A percentile compares a stretch with the other conserved stretches of the same genome.
These are phyloP conservation scores for Exephanes ischioxanthus DNA, from an alignment of 2,888 invertebrate genomes.

Conservation along the genomic window DNA sequence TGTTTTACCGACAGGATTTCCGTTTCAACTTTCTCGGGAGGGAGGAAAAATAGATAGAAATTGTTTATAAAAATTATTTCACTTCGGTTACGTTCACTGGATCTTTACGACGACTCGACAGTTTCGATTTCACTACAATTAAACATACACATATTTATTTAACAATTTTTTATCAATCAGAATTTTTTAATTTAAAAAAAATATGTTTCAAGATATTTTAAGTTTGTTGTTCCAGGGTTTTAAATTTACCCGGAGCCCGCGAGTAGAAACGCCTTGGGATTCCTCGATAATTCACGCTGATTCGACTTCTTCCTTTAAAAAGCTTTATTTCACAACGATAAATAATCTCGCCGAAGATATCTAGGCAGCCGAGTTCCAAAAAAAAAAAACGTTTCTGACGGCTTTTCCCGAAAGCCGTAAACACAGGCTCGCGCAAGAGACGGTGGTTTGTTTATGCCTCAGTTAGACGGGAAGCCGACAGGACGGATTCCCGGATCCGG, in stretches of 20 bases:
- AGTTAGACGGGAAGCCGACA: conserved; percentile 20
- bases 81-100: no score
- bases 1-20: background rate
- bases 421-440: background rate
- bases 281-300: background rate
- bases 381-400: background rate
- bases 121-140: no score
- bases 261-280: background rate
- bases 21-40: background rate
- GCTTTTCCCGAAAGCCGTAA: conserved; percentile 15
- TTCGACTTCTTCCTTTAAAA: background rate
- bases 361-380: background rate
- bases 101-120: no score
- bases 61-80: background rate
- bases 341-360: background rate
- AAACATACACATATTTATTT: no score
- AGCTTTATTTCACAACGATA: background rate
- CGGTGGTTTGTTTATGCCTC: conserved; percentile 19
- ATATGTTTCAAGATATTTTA: no score
- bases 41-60: background rate
- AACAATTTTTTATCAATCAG: no score
- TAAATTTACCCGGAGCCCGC: background rate
- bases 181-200: no score
- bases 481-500: conserved; percentile 55
- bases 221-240: background rate